phyloP scores from a whole-genome alignment of 2,113 vertebrate genomes.

The Heterochromis multidens region DNA sequence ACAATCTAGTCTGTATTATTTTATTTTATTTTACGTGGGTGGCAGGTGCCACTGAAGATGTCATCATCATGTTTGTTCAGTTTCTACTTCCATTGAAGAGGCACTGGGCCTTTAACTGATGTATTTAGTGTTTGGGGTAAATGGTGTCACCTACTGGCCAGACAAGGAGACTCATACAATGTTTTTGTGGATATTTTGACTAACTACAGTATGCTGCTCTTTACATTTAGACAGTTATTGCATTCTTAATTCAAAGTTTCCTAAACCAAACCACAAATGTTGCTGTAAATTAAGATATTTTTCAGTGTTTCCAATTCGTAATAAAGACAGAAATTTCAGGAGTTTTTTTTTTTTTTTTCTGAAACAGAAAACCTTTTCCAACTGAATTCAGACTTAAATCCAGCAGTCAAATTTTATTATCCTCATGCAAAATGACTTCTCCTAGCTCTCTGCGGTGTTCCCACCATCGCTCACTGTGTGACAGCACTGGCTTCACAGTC shows the following conservation, averaged over 20 bases:
- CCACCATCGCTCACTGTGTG: background rate
- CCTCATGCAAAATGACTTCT: background rate
- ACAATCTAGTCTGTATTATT: too few relatives aligned
- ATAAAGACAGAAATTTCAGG: too few relatives aligned
- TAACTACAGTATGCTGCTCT: background rate
- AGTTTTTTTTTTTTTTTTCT: too few relatives aligned
- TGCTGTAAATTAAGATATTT: too few relatives aligned
- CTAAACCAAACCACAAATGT: too few relatives aligned
- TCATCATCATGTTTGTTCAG: background rate
- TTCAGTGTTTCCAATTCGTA: too few relatives aligned
- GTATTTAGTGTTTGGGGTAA: background rate
- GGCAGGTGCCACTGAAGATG: background rate
- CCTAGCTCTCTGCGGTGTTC: background rate
- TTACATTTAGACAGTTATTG: background rate
- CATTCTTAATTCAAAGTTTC: too few relatives aligned
- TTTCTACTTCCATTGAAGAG: background rate
- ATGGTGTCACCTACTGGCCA: constrained; percentile 12
- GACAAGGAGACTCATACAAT: background rate
- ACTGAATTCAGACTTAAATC: background rate
- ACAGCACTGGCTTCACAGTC: background rate
- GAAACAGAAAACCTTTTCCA: too few relatives aligned
- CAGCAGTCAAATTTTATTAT: background rate
- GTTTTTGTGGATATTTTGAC: background rate
- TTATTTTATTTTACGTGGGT: background rate
- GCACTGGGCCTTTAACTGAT: background rate